Evolutionary conservation across 2,797 vertebrate genomes (phyloP).

Genomic region (Urosaurus nigricauda): DNA sequence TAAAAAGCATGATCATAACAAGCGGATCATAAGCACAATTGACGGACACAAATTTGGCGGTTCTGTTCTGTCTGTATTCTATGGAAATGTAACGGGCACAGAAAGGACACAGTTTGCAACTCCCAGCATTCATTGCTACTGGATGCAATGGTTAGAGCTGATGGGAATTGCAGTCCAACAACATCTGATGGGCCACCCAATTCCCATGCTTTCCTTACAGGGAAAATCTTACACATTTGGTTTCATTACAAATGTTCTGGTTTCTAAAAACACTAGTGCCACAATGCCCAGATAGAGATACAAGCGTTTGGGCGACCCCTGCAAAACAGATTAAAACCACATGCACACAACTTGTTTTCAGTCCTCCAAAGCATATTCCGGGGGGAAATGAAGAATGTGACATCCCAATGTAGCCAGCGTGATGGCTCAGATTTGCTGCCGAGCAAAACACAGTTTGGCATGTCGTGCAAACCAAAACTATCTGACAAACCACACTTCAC

Average conservation of each 20-base stretch:
- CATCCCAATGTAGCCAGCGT: neutral
- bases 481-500: neutral
- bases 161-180: too few relatives aligned
- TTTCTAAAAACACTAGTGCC: neutral
- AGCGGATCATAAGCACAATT: neutral
- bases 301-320: too few relatives aligned
- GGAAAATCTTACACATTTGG: neutral
- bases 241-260: neutral
- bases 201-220: too few relatives aligned
- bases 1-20: neutral
- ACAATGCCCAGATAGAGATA: neutral
- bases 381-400: neutral
- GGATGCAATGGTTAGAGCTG: too few relatives aligned
- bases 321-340: neutral
- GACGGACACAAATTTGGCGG: neutral
- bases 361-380: neutral
- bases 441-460: neutral
- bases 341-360: neutral
- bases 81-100: too few relatives aligned
- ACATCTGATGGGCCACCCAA: too few relatives aligned
- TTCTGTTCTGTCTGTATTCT: neutral
- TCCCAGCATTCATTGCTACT: too few relatives aligned
- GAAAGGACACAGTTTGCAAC: too few relatives aligned
- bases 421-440: neutral
- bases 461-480: neutral